Evolutionary conservation across 2,797 vertebrate species (phyloP).

Genomic region (Ambastaia sidthimunki): DNA sequence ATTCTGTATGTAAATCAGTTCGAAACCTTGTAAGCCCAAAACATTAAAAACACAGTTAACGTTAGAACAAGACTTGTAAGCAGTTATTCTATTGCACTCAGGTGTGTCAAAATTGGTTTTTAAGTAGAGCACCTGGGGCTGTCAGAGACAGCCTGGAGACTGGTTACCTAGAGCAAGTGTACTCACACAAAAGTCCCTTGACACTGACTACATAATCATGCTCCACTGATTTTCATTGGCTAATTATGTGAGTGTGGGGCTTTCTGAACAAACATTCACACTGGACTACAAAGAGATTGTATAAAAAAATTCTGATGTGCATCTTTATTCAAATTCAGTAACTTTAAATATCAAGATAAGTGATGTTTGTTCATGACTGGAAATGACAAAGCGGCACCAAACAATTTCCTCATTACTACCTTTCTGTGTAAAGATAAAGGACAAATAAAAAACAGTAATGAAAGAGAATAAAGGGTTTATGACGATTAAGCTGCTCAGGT

Average conservation of each 20-base stretch:
- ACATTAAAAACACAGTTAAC: neutral
- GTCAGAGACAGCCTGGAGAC: conserved; percentile 40
- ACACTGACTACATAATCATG: conserved; percentile 6
- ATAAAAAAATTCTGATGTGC: neutral
- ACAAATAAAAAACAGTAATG: neutral
- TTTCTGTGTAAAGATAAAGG: neutral
- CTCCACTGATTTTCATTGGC: neutral
- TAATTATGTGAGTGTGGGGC: neutral
- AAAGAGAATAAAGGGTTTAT: neutral
- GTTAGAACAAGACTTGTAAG: neutral
- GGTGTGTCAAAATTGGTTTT: conserved; percentile 16
- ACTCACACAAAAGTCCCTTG: conserved; percentile 21
- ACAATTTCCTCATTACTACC: neutral
- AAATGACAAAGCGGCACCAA: neutral
- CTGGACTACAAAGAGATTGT: neutral
- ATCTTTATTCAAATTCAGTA: neutral
- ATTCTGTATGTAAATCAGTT: neutral
- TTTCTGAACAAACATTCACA: neutral
- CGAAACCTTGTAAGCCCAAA: too few species aligned
- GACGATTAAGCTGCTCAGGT: neutral
- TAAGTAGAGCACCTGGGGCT: neutral
- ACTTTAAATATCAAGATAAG: neutral
- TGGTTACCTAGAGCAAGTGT: conserved; percentile 52
- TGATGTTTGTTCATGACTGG: neutral
- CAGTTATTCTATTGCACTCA: neutral